phyloP scores from a whole-genome alignment of 2,113 vertebrate species.

The Microtus ochrogaster region DNA sequence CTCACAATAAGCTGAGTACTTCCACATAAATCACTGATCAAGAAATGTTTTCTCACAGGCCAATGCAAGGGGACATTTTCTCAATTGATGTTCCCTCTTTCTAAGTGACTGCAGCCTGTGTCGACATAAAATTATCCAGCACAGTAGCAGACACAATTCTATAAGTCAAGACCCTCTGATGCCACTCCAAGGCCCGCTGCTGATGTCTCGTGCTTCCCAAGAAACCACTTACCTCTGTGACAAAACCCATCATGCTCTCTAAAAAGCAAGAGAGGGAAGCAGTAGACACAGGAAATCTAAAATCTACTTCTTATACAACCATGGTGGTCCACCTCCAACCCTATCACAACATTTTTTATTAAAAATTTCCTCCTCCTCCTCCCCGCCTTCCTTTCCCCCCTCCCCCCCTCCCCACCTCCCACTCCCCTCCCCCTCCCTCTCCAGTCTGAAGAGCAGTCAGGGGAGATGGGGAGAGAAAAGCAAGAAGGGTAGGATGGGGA shows the following conservation, averaged over 20 bases:
- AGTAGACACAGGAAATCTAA: neutral
- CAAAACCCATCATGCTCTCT: neutral
- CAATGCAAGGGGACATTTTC: neutral
- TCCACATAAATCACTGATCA: neutral
- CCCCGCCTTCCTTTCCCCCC: no score
- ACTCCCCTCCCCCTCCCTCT: no score
- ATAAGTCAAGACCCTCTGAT: neutral
- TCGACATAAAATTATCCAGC: neutral
- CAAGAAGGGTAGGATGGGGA: no score
- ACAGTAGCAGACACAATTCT: neutral
- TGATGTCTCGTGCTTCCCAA: neutral
- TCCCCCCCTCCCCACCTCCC: no score
- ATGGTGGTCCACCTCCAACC: neutral
- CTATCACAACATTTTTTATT: no score
- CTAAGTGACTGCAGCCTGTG: neutral
- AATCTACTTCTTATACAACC: neutral
- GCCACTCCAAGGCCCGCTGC: neutral
- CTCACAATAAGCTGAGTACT: neutral
- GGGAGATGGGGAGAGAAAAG: no score
- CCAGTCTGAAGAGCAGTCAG: no score
- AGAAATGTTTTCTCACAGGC: neutral
- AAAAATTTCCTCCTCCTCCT: no score
- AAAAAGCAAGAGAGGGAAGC: neutral
- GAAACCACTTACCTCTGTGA: neutral
- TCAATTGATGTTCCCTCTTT: neutral